phyloP scores from a whole-genome alignment of 2,888 invertebrate species.

The Euphydryas editha region DNA sequence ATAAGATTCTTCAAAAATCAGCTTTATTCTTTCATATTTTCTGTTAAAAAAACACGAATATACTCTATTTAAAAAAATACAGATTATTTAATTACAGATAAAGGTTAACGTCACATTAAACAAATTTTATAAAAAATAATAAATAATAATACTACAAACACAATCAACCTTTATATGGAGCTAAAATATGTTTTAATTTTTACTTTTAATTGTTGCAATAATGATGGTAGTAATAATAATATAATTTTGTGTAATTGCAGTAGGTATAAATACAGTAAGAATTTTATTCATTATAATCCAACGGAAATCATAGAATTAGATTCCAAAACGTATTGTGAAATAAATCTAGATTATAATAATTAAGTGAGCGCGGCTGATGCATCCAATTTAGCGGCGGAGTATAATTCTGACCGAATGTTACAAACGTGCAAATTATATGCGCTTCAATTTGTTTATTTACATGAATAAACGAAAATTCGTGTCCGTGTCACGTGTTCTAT shows the following conservation, averaged over 20 bases:
- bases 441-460: slow-evolving; percentile 33
- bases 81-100: background rate
- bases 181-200: too few relatives aligned
- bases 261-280: too few relatives aligned
- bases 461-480: slow-evolving; percentile 22
- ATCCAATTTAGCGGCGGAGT: slow-evolving; percentile 33
- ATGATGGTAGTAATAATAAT: too few relatives aligned
- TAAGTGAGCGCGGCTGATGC: slow-evolving; percentile 31
- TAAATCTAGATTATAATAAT: slow-evolving; percentile 36
- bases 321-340: slow-evolving; percentile 11
- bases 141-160: too few relatives aligned
- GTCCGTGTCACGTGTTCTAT: slow-evolving; percentile 1
- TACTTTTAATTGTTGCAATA: too few relatives aligned
- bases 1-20: slow-evolving; percentile 91
- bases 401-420: slow-evolving; percentile 33
- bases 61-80: background rate
- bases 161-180: too few relatives aligned
- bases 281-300: slow-evolving; percentile 1
- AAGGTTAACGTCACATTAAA: background rate
- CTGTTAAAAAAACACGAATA: slow-evolving; percentile 77
- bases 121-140: too few relatives aligned
- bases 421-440: slow-evolving; percentile 28
- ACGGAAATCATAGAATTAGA: slow-evolving; percentile 16
- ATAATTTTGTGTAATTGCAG: too few relatives aligned
- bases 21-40: slow-evolving; percentile 88